A percentile compares a stretch with the other conserved stretches of the same genome.
Evolutionary conservation across 2,797 vertebrate species (phyloP).

Genomic region (Merluccius polli): DNA sequence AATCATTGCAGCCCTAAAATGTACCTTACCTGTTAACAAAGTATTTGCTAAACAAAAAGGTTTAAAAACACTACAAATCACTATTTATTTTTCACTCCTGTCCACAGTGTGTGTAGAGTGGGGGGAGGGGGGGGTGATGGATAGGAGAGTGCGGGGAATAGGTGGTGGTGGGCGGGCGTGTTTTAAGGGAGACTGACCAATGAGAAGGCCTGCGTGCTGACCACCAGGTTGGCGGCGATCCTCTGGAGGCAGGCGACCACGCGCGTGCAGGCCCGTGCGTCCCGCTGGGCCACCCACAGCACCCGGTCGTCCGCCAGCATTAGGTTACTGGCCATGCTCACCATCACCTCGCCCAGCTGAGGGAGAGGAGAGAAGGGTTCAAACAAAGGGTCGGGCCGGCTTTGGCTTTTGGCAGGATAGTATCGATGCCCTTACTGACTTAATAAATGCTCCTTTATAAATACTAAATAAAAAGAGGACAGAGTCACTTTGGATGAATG

Average conservation of each 20-base stretch:
- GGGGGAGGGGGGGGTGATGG: too few relatives aligned
- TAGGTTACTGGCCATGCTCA: conserved; percentile 95
- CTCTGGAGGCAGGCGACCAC: conserved; percentile 89
- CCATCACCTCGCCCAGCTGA: conserved; percentile 92
- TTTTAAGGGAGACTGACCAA: conserved; percentile 72
- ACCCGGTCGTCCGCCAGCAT: conserved; percentile 94
- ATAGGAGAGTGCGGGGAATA: too few relatives aligned
- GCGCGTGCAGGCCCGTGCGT: conserved; percentile 88
- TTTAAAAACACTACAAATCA: too few relatives aligned
- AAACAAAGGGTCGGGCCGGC: too few relatives aligned
- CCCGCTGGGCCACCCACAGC: conserved; percentile 91
- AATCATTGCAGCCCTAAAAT: too few relatives aligned
- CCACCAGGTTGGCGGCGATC: conserved; percentile 82
- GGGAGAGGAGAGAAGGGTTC: too few relatives aligned
- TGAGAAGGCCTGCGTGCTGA: conserved; percentile 85
- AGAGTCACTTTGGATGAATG: neutral
- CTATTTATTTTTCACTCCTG: neutral
- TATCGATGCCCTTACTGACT: neutral
- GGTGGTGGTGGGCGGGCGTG: neutral
- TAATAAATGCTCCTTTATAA: too few relatives aligned
- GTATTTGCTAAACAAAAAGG: neutral
- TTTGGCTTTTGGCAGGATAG: neutral
- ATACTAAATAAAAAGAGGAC: too few relatives aligned
- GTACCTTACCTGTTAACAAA: too few relatives aligned
- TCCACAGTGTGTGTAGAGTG: neutral